Evolutionary conservation across 2,113 vertebrate species (phyloP), one percentile per base, ranked within the genome.

Genomic region (Pogona vitticeps): DNA sequence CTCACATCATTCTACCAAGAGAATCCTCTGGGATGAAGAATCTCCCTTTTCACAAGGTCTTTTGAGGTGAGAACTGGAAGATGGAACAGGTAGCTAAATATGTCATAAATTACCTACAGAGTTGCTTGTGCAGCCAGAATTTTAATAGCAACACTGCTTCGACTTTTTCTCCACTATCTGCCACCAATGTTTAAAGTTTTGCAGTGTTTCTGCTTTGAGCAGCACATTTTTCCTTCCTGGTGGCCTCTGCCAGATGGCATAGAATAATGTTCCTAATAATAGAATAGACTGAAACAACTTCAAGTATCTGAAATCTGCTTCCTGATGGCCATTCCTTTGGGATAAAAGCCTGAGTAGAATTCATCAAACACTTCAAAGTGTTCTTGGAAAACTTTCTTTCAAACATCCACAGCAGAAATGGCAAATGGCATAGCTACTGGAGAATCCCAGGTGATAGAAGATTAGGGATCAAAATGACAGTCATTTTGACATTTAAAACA

Each of bases 391-490:
- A 28, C 14, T 18, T 68, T 68, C 72, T 83, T 65, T 87, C 67
- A 42, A 58, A 65, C 88, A 81, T 88, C 90, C n/a, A 76, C 6
- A 33, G n/a, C 14, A 26, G 36, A 72, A 78, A 65, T 18, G 38
- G 65, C 26, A 68, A 68, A 68, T 12, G 31, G 65, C 28, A 31
- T 10, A 68, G 58, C 75, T 33, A 79, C 0, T 59, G 13, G 79
- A 23, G n/a, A 36, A 20, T 21, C 83, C 7, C 76, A 85, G 33
- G 9, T 82, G 13, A 28, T 67, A 82, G 78, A 89, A 77, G 46
- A 73, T 6, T 89, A 92, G 75, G 88, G 89, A 36, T 3, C 38
- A 86, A 85, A 0, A 61, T 38, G 91, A 82, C 36, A 13, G 9
- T 82, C 15, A 63, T 21, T 12, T 80, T n/a, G 68, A 33, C 52